These are phyloP conservation scores for Ophion ellenae DNA, from an alignment of 2,888 invertebrate genomes.

Conservation along the genomic window DNA sequence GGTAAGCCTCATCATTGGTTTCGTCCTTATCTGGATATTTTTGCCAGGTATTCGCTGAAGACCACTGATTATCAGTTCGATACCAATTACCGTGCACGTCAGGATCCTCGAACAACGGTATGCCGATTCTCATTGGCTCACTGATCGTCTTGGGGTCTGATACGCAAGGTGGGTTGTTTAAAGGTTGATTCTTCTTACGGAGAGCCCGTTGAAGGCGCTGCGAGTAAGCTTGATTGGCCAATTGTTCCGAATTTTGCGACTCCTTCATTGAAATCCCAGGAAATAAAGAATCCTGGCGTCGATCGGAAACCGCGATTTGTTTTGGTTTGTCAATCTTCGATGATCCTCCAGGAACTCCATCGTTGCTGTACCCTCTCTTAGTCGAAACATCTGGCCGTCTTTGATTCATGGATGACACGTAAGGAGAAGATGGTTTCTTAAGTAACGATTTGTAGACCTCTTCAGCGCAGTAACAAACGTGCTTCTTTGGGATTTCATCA, in stretches of 20 bases:
- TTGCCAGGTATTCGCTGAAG: conserved; percentile 21
- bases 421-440: conserved; percentile 42
- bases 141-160: neutral
- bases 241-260: conserved; percentile 10
- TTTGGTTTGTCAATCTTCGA: neutral
- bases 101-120: conserved; percentile 65
- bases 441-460: conserved; percentile 44
- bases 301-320: neutral
- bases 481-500: conserved; percentile 65
- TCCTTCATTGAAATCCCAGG: neutral
- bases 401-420: conserved; percentile 2
- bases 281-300: neutral
- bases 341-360: neutral
- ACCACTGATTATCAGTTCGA: conserved; percentile 46
- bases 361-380: conserved; percentile 1
- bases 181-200: neutral
- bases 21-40: conserved; percentile 2
- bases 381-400: conserved; percentile 2
- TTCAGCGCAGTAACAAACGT: conserved; percentile 73
- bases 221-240: neutral
- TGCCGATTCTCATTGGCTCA: conserved; percentile 67
- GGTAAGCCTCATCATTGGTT: conserved; percentile 1
- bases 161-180: neutral
- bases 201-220: conserved; percentile 28
- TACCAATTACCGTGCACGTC: conserved; percentile 65